Conservation (phyloP, 2,113 vertebrate species). For the Malaclemys terrapin region DNA sequence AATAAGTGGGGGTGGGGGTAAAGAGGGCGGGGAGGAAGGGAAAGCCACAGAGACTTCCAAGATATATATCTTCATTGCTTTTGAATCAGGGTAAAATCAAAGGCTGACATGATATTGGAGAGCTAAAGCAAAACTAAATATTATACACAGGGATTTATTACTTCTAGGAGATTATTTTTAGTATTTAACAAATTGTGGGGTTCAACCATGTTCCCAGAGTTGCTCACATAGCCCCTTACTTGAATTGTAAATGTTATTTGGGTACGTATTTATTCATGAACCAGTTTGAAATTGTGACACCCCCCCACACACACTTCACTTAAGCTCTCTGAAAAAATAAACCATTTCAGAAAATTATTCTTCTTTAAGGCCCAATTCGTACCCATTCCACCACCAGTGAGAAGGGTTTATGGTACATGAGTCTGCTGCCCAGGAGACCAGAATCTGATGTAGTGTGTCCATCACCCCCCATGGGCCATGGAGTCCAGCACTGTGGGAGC, state of each 20-base stretch:
- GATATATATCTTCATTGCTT: conserved; percentile 11
- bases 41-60: conserved; percentile 39
- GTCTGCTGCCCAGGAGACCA: conserved; percentile 23
- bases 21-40: conserved; percentile 10
- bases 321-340: neutral
- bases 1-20: conserved; percentile 44
- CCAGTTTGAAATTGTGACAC: neutral
- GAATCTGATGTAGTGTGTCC: conserved; percentile 2
- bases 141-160: neutral
- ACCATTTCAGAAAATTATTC: neutral
- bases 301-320: neutral
- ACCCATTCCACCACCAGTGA: fast-evolving
- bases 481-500: conserved; percentile 6
- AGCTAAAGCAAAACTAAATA: neutral
- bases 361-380: neutral
- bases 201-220: neutral
- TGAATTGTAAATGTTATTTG: neutral
- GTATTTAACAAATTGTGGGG: neutral
- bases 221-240: neutral
- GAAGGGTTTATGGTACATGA: neutral
- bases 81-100: neutral
- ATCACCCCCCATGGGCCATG: conserved; percentile 26
- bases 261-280: neutral
- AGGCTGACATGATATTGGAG: neutral
- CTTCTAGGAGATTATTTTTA: conserved; percentile 3